These are phyloP conservation scores for Ictalurus furcatus DNA, from an alignment of 2,113 vertebrate genomes.

Conservation along the genomic window DNA sequence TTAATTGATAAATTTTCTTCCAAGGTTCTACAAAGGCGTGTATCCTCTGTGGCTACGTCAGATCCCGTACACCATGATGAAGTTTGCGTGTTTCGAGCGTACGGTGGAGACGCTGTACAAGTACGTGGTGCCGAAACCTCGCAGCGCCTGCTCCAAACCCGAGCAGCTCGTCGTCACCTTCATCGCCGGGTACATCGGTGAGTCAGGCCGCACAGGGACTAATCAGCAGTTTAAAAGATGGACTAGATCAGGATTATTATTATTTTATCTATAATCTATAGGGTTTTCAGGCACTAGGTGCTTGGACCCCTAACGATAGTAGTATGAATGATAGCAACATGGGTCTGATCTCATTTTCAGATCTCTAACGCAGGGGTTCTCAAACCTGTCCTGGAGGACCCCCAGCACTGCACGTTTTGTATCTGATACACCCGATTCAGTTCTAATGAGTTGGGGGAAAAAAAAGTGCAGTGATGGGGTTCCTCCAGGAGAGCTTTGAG, in stretches of 20 bases:
- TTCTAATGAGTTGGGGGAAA: too few species aligned
- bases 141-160: slow-evolving; percentile 85
- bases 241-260: too few species aligned
- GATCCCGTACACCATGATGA: slow-evolving; percentile 99
- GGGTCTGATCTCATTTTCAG: background rate
- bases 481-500: too few species aligned
- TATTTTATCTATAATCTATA: background rate
- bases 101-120: slow-evolving; percentile 96
- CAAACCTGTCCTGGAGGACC: too few species aligned
- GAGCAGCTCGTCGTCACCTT: slow-evolving; percentile 97
- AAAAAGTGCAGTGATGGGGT: too few species aligned
- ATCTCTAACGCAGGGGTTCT: too few species aligned
- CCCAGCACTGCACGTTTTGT: too few species aligned
- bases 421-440: too few species aligned
- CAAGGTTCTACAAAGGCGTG: slow-evolving; percentile 97
- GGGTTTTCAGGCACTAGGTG: slow-evolving; percentile 41
- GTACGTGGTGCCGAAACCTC: slow-evolving; percentile 90
- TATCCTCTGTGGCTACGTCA: slow-evolving; percentile 98
- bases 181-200: slow-evolving; percentile 94
- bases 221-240: too few species aligned
- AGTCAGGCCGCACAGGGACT: slow-evolving; percentile 26
- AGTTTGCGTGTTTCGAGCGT: slow-evolving; percentile 97
- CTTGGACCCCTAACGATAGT: background rate
- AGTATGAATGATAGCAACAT: background rate
- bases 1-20: background rate